Evolutionary conservation across 2,113 vertebrate species (phyloP), one percentile per base, ranked within the genome.

Genomic region (Taurulus bubalis): DNA sequence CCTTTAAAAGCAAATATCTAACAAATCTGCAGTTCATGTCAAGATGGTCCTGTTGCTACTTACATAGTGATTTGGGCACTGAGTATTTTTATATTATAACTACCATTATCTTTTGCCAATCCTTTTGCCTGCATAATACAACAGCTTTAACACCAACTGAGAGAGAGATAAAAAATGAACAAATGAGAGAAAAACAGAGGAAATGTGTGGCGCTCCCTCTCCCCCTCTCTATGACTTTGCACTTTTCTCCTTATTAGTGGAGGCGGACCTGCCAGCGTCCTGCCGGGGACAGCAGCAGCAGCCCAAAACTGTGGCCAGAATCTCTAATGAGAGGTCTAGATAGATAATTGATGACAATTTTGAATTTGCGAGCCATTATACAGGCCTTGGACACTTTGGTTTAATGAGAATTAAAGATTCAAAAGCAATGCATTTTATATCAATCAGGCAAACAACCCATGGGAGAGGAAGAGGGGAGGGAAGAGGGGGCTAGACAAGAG

Each of bases 391-490:
- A 84, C 80, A 62, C 80, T 88, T 84, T 74, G 11, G 71, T 73
- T 90, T 90, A 93, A 93, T 93, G 90, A 92, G 87, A 90, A 92
- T 93, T 91, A 91, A 93, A 90, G 87, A 93, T 92, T 91, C 74
- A 92, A 89, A 90, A 80, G 90, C 82, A 90, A 87, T 85, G 90
- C 87, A 85, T 91, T 93, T 92, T 90, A 85, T 80, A 92, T 92
- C 62, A 92, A 91, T 92, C 88, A 87, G n/a, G 36, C 84, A 88
- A 90, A 84, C 71, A 88, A 75, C 86, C 85, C 81, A 69, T 20
- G 70, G 79, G 81, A 90, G 74, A 51, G 38, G 40, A 47, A 56
- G 69, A 12, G 32, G 47, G 53, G 22, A 58, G 24, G 26, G 20
- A 40, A 45, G 67, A 15, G 12, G 47, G 26, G 38, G 64, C 32